Conservation (phyloP, 2,888 invertebrate genomes). For the Oscheius sp. region DNA sequence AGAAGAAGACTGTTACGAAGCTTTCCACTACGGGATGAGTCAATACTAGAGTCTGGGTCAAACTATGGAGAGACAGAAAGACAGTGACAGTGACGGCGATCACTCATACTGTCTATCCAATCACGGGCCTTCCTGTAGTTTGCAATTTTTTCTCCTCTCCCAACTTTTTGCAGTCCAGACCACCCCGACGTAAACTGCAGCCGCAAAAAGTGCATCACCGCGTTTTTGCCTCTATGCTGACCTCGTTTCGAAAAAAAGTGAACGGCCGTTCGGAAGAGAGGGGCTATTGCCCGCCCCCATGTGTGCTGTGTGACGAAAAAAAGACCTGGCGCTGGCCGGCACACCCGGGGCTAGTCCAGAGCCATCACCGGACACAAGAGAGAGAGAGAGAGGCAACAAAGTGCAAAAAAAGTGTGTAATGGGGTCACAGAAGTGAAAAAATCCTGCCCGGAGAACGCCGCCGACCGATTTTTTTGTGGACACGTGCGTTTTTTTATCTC, state of each 20-base stretch:
- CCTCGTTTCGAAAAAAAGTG: constrained; percentile 12
- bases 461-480: constrained; percentile 13
- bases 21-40: no score
- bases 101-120: no score
- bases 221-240: constrained; percentile 11
- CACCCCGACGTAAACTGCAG: not conserved
- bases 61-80: no score
- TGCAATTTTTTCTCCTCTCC: not conserved
- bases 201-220: constrained; percentile 16
- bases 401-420: constrained; percentile 27
- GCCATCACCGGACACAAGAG: not conserved
- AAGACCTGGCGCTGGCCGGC: constrained; percentile 35
- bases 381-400: constrained; percentile 3
- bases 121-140: no score
- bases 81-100: no score
- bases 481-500: constrained; percentile 29
- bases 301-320: constrained; percentile 22
- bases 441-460: constrained; percentile 2
- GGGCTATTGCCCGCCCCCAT: constrained; percentile 13
- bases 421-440: constrained; percentile 11
- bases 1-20: no score
- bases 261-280: constrained; percentile 11
- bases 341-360: constrained; percentile 9
- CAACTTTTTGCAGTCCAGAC: not conserved
- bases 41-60: no score